Evolutionary conservation across 2,888 invertebrate species (phyloP), one percentile per base, ranked within the genome.

Genomic region (Dyspetes luteomarginatus): DNA sequence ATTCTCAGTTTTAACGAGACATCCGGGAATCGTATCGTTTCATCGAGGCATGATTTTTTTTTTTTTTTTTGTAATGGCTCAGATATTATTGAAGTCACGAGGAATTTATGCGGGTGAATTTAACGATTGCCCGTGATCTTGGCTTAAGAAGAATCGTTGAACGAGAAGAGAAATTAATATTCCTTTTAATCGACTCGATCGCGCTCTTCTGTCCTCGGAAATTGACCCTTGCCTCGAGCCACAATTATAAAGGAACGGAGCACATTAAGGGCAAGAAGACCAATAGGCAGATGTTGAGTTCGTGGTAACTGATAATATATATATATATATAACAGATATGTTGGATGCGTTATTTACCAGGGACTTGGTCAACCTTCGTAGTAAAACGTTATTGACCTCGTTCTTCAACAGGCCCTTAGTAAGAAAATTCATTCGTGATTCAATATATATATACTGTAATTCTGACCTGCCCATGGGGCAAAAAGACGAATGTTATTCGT

Each of bases 321-420:
- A 24, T 9, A 17, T 41, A 17, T 36, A 45, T 45, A 26, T 43
- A 12, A n/a, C n/a, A n/a, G n/a, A n/a, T n/a, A n/a, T n/a, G n/a
- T 22, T 22, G 17, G 3, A 50, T 3, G 19, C 22, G 30, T 24
- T 60, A 48, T 72, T 62, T 41, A 41, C 50, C 72, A 48, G 62
- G 72, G 72, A 71, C 71, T 71, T 41, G 58, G 62, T 72, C 62
- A 62, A 72, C 72, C 72, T 72, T 72, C 72, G 62, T 72, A 62
- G 72, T 52, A 62, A 69, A 69, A 62, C 58, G 60, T 62, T 62
- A 62, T 72, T 72, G 71, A 71, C 60, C 71, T 60, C 71, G 15
- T 50, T 68, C 26, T 22, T 28, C 22, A 36, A 28, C 22, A 7
- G n/a, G 55, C 55, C 73, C 73, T 52, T 73, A 56, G 41, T 41